Conservation (phyloP, 2,888 invertebrate species). For the Stenolophus ochropezus region DNA sequence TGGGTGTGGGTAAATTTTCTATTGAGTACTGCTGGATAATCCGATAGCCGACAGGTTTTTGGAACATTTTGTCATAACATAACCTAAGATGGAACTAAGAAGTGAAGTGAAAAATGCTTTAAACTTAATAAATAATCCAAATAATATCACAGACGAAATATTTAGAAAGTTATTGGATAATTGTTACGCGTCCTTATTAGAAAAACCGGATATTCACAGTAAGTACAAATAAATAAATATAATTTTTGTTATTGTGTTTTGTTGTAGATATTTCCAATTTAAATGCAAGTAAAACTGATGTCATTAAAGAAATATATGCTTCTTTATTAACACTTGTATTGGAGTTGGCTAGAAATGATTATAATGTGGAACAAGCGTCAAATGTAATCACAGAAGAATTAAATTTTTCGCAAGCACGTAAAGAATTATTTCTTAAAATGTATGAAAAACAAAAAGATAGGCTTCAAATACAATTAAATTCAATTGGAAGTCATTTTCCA, state of each 20-base stretch:
- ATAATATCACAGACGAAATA: conserved; percentile 64
- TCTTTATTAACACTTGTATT: conserved; percentile 67
- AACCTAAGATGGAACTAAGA: conserved; percentile 62
- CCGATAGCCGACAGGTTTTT: no score
- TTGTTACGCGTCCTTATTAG: conserved; percentile 66
- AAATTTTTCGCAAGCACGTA: conserved; percentile 65
- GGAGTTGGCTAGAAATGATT: conserved; percentile 68
- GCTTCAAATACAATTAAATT: conserved; percentile 68
- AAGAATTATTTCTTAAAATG: conserved; percentile 65
- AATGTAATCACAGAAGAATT: conserved; percentile 67
- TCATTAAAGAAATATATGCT: conserved; percentile 69
- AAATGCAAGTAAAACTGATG: conserved; percentile 69
- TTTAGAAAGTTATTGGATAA: conserved; percentile 67
- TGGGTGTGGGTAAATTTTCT: no score
- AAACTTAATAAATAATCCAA: conserved; percentile 64
- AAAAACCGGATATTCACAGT: conserved; percentile 66
- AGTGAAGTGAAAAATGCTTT: conserved; percentile 65
- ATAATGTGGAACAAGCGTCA: conserved; percentile 65
- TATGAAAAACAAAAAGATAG: conserved; percentile 67
- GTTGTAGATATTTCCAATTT: conserved; percentile 67
- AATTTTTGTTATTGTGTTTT: not conserved
- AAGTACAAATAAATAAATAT: conserved; percentile 55
- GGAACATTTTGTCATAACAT: not conserved
- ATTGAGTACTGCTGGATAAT: no score
- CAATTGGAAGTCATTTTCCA: conserved; percentile 72